phyloP scores from a whole-genome alignment of 1,140 invertebrate species.

The Cydia amplana region DNA sequence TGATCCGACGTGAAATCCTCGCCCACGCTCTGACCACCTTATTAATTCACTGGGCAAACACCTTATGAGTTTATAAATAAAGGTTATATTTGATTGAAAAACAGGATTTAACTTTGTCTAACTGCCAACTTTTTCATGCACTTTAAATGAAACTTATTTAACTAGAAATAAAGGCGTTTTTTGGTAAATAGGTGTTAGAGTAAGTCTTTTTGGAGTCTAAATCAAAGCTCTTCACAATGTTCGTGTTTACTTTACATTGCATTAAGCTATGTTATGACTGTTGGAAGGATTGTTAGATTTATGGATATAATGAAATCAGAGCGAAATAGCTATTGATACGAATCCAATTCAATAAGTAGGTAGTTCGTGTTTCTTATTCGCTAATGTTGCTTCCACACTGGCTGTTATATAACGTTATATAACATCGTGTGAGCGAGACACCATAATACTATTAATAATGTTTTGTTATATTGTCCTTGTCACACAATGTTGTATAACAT shows the following conservation, averaged over 20 bases:
- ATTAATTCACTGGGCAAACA: not conserved
- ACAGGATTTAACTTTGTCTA: not conserved
- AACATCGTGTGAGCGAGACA: too few relatives aligned
- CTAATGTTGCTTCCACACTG: too few relatives aligned
- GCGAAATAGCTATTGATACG: not conserved
- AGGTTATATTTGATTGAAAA: not conserved
- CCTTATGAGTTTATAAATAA: not conserved
- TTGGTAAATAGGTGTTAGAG: not conserved
- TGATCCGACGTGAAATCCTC: slow-evolving; percentile 22
- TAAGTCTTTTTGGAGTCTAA: not conserved
- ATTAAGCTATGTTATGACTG: not conserved
- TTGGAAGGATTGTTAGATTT: not conserved
- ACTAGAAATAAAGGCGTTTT: not conserved
- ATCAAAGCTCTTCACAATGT: slow-evolving; percentile 25
- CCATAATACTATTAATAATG: too few relatives aligned
- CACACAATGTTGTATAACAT: too few relatives aligned
- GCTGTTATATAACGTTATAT: too few relatives aligned
- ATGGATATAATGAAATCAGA: not conserved
- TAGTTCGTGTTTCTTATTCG: too few relatives aligned
- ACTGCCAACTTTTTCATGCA: not conserved
- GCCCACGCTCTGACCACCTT: slow-evolving; percentile 12
- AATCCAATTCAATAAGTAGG: too few relatives aligned
- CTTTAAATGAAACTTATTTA: not conserved
- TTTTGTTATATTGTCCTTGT: too few relatives aligned
- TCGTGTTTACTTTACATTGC: slow-evolving; percentile 25